These are phyloP conservation scores for Parus major DNA, from an alignment of 2,113 vertebrate species.

Conservation along the genomic window DNA sequence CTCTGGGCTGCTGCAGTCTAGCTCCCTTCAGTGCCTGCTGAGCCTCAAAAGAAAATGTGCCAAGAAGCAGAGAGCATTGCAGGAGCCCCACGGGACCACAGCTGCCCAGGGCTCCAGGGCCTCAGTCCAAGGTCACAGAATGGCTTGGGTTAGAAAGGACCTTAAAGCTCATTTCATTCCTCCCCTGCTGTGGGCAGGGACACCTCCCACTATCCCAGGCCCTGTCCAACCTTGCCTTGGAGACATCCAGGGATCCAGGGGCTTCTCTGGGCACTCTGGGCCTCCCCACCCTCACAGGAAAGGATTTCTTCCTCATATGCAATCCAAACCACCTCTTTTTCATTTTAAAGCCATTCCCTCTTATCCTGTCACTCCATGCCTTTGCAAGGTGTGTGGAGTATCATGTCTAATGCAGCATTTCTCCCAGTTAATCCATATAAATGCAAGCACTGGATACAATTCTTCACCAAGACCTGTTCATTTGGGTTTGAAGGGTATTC, in stretches of 20 bases:
- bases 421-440: not conserved
- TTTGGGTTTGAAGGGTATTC: not conserved
- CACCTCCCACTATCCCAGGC: accelerated
- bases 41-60: not conserved
- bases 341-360: not conserved
- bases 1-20: not conserved
- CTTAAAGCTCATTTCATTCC: not conserved
- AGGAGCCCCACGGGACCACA: accelerated
- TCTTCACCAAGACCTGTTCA: not conserved
- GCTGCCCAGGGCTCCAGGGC: not conserved
- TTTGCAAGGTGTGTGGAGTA: not conserved
- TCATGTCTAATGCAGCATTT: not conserved
- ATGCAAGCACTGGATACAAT: not conserved
- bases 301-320: not conserved
- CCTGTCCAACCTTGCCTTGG: not conserved
- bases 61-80: not conserved
- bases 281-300: accelerated
- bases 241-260: not conserved
- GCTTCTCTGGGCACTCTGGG: not conserved
- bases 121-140: not conserved
- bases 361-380: not conserved
- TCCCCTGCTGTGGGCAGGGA: not conserved
- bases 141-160: not conserved
- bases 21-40: not conserved
- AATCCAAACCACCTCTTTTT: not conserved